Percentiles rank a stretch among this genome's conserved stretches.
These are phyloP conservation scores for Gadus chalcogrammus DNA, from an alignment of 2,113 vertebrate genomes.

Conservation along the genomic window DNA sequence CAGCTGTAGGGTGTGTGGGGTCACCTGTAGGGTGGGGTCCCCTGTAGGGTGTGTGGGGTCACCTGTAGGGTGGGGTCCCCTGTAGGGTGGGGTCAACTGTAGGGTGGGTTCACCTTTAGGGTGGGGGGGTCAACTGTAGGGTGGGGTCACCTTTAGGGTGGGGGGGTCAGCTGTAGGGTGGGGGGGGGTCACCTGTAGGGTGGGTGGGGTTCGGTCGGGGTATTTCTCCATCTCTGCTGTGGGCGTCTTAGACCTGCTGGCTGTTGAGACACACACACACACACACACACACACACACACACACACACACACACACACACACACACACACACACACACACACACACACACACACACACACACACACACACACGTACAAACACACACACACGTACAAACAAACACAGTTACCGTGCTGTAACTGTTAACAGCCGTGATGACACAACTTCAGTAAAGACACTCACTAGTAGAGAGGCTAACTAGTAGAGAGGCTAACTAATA, in stretches of 20 bases:
- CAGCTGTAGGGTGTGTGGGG: no score
- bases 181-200: no score
- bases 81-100: not conserved
- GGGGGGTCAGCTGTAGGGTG: no score
- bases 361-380: not conserved
- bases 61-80: not conserved
- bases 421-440: not conserved
- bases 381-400: constrained; percentile 10
- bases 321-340: constrained; percentile 28
- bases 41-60: no score
- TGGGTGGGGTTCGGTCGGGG: constrained; percentile 50
- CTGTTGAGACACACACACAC: constrained; percentile 37
- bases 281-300: constrained; percentile 17
- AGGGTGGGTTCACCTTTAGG: no score
- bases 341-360: constrained; percentile 26
- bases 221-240: constrained; percentile 65
- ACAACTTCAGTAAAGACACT: no score
- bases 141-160: no score
- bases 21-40: no score
- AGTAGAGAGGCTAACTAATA: not conserved
- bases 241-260: constrained; percentile 67
- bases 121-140: no score
- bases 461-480: no score
- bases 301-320: constrained; percentile 35
- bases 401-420: not conserved